Percentiles rank a stretch among this genome's conserved stretches.
phyloP scores from a whole-genome alignment of 2,888 invertebrate genomes.

The Eubasilissa splendida region DNA sequence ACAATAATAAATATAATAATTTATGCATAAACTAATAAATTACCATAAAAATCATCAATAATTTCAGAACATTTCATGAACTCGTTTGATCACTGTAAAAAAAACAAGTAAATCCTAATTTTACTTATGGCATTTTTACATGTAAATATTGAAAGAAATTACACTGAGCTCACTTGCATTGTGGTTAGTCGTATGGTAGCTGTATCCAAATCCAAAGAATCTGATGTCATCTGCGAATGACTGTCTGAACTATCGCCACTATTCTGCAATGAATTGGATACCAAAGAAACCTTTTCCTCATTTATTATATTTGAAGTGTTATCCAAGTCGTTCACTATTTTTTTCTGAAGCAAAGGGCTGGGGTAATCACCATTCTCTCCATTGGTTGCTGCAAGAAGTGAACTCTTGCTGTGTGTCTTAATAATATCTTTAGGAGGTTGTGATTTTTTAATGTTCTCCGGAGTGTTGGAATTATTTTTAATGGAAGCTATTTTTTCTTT shows the following conservation, averaged over 20 bases:
- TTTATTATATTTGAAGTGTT: constrained; percentile 66
- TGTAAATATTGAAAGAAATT: constrained; percentile 58
- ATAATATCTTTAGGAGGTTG: constrained; percentile 67
- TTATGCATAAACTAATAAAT: too few species aligned
- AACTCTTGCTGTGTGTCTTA: constrained; percentile 68
- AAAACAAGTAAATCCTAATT: not conserved
- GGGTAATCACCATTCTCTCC: constrained; percentile 69
- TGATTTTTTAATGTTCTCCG: constrained; percentile 66
- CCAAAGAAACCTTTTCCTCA: constrained; percentile 66
- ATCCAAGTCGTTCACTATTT: constrained; percentile 66
- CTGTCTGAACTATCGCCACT: constrained; percentile 69
- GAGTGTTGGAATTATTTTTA: constrained; percentile 63
- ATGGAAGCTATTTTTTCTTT: constrained; percentile 66
- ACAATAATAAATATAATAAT: too few species aligned
- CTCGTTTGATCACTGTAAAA: not conserved
- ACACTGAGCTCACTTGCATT: constrained; percentile 77
- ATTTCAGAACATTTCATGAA: not conserved
- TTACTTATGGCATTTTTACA: too few species aligned
- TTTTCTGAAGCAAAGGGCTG: constrained; percentile 66
- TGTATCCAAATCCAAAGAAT: constrained; percentile 70
- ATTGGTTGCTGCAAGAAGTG: constrained; percentile 64
- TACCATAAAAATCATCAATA: too few species aligned
- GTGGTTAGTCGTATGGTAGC: constrained; percentile 70
- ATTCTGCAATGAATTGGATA: constrained; percentile 63
- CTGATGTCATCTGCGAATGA: constrained; percentile 71